Percentiles rank a stretch among this genome's conserved stretches.
These are phyloP conservation scores for Cyanistes caeruleus DNA, from an alignment of 2,113 vertebrate genomes.

Conservation along the genomic window DNA sequence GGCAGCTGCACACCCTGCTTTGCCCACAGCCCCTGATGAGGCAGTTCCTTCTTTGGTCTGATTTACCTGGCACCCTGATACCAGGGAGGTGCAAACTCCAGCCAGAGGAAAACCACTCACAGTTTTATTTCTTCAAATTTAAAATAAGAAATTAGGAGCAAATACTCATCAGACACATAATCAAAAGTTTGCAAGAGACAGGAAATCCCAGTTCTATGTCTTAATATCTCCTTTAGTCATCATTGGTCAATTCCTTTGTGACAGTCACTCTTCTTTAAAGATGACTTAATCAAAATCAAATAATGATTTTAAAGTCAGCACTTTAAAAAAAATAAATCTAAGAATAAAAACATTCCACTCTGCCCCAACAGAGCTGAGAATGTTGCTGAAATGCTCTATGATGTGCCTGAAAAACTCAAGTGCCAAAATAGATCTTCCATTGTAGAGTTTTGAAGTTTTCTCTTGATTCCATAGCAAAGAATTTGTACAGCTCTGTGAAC, in stretches of 20 bases:
- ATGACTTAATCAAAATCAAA: neutral
- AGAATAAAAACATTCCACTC: neutral
- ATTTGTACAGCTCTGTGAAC: conserved; percentile 15
- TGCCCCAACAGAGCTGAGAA: neutral
- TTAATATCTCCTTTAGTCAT: neutral
- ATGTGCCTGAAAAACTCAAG: neutral
- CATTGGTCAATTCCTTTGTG: neutral
- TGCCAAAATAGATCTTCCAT: conserved; percentile 8
- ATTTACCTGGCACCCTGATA: neutral
- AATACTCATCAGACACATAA: neutral
- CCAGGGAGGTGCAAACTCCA: neutral
- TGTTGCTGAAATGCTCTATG: neutral
- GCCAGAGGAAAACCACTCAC: neutral
- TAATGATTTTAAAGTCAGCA: neutral
- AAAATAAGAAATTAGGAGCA: neutral
- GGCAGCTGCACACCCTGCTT: rapidly evolving
- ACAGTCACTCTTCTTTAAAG: neutral
- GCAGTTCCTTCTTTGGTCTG: neutral
- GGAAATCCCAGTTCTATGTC: neutral
- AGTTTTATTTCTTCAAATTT: neutral
- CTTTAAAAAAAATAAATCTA: neutral
- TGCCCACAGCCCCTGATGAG: neutral
- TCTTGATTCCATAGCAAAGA: conserved; percentile 6
- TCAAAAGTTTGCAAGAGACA: neutral
- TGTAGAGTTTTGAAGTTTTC: neutral